phyloP scores from a whole-genome alignment of 2,888 invertebrate species.

The Prosapia bicincta region DNA sequence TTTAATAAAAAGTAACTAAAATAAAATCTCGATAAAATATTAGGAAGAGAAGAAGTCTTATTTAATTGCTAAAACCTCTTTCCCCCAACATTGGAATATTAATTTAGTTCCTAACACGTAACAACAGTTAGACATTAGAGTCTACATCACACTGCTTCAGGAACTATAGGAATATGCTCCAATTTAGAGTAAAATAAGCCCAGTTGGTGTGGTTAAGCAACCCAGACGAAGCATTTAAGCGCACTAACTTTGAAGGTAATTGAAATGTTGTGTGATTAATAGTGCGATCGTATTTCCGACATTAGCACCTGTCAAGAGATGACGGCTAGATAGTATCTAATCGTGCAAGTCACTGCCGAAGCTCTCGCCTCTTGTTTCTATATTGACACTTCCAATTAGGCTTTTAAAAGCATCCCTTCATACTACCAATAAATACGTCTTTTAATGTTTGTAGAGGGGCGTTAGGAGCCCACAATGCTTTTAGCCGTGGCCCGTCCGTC shows the following conservation, averaged over 20 bases:
- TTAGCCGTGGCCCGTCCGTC: not conserved
- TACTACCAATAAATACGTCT: not conserved
- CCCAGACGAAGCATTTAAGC: too few species aligned
- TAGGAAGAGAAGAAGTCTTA: too few species aligned
- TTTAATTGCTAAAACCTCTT: too few species aligned
- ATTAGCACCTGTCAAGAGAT: not conserved
- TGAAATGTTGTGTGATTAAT: not conserved
- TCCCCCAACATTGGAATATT: too few species aligned
- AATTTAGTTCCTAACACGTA: too few species aligned
- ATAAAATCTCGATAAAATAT: too few species aligned
- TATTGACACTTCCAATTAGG: slow-evolving; percentile 2
- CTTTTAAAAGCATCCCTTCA: not conserved
- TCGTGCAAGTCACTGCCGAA: not conserved
- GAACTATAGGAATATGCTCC: too few species aligned
- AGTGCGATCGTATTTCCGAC: not conserved
- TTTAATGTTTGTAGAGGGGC: not conserved
- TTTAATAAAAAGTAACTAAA: too few species aligned
- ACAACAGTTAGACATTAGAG: too few species aligned
- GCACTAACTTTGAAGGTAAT: not conserved
- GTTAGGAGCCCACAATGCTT: not conserved
- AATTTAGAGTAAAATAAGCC: too few species aligned
- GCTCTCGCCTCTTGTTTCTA: not conserved
- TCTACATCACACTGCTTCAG: too few species aligned
- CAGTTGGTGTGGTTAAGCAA: too few species aligned
- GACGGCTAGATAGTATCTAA: not conserved